A percentile compares a stretch with the other conserved stretches of the same genome.
phyloP scores from a whole-genome alignment of 2,888 invertebrate genomes.

The Mechanitis mazaeus region DNA sequence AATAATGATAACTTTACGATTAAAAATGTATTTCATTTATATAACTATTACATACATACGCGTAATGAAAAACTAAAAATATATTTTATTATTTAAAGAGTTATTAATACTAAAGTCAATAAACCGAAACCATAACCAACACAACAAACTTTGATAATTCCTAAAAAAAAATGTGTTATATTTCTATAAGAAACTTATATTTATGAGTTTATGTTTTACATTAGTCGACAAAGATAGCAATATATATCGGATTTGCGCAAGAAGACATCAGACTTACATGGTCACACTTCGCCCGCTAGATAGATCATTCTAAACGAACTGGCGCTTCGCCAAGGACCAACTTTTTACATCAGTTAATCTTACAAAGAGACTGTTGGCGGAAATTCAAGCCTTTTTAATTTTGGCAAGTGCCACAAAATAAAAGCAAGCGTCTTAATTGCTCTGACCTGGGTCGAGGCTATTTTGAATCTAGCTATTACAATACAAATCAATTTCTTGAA shows the following conservation, averaged over 20 bases:
- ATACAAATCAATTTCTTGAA: conserved; percentile 9
- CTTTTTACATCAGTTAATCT: conserved; percentile 7
- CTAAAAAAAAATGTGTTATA: no score
- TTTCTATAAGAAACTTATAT: no score
- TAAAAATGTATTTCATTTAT: no score
- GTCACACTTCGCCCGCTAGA: conserved; percentile 6
- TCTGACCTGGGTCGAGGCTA: conserved; percentile 3
- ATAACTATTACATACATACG: no score
- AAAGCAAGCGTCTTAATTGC: conserved; percentile 6
- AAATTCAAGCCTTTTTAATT: conserved; percentile 8
- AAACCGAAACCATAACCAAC: no score
- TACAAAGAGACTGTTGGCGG: conserved; percentile 8
- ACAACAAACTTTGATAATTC: no score
- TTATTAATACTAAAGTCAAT: no score
- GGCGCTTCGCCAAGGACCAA: conserved; percentile 6
- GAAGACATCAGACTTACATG: conserved; percentile 5
- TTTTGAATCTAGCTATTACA: not conserved
- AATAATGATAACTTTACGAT: no score
- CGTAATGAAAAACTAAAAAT: no score
- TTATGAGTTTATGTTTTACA: no score
- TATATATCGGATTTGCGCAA: not conserved
- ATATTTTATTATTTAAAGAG: no score
- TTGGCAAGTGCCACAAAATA: conserved; percentile 7
- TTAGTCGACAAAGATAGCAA: no score
- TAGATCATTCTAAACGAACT: conserved; percentile 7